Base-by-base conservation (phyloP, 1,140 invertebrate genomes). In the Drosophila bocqueti region DNA sequence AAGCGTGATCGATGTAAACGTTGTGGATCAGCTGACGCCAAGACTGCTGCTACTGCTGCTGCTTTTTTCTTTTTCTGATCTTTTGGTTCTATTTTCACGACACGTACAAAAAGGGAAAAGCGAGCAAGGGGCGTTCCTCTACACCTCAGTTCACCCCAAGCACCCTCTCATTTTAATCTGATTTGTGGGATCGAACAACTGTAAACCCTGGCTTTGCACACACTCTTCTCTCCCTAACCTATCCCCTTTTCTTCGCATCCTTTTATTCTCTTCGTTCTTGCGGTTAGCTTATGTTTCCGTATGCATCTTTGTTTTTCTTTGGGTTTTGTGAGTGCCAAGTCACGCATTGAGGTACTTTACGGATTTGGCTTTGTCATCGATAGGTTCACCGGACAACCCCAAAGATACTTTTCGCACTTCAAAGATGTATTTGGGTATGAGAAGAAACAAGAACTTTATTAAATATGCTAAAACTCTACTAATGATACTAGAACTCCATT, bases 1-100 rank as follows among this genome's bases (percentile, higher is more conserved):
- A 90, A 84, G 84, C 84, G 85, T 90, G 85, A 90, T 90, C 72
- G 85, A 90, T 90, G 81, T 90, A 85, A 90, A 85, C 84, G 73
- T 79, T 78, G 73, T 72, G 81, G 40, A 63, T 89, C 84, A 89
- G 84, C 84, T 87, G 84, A 78, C 80, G 71, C 58, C 52, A 74
- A 49, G 18, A n/a, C 21, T 10, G 24, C 24, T 49, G 26, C n/a
- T 31, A 8, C 29, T 34, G 31, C 31, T 52, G 52, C 18, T 47
- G 45, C 38, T 50, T 36, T 54, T 40, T 29, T 34, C 49, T 31
- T 43, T 74, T 89, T 80, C 84, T 76, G 84, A 89, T 87, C 77
- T 72, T 81, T 38, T 47, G 57, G 73, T 81, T 89, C 72, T 87
- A 83, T 87, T 89, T 87, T 63, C 80, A 89, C 52, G 77, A 64